Percentiles rank a stretch among this genome's conserved stretches.
Conservation (phyloP, 1,140 invertebrate genomes). For the Ostrea denselamellosa region DNA sequence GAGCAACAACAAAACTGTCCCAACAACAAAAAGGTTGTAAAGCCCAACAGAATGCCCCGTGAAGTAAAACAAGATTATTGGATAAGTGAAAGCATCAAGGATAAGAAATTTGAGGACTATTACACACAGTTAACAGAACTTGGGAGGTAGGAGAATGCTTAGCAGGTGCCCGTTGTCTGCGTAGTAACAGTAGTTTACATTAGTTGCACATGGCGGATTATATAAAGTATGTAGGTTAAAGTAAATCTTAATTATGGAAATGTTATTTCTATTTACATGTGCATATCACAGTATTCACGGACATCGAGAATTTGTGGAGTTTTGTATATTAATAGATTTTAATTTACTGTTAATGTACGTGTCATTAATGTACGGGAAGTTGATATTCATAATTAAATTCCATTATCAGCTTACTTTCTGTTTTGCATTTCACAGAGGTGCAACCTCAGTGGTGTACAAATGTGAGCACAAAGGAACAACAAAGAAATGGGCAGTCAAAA, state of each 20-base stretch:
- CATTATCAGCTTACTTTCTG: not conserved
- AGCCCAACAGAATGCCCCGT: constrained; percentile 38
- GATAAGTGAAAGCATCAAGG: constrained; percentile 72
- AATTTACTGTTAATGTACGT: no score
- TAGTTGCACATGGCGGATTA: constrained; percentile 29
- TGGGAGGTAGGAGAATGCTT: constrained; percentile 61
- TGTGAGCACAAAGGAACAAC: constrained; percentile 66
- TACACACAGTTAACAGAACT: constrained; percentile 70
- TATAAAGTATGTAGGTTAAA: no score
- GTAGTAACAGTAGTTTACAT: constrained; percentile 56
- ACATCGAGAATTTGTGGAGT: no score
- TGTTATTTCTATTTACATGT: no score
- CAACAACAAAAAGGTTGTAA: not conserved
- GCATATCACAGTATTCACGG: no score
- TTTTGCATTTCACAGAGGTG: constrained; percentile 66
- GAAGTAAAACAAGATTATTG: constrained; percentile 63
- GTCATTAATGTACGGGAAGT: no score
- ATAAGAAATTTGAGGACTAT: constrained; percentile 67
- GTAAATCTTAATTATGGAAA: no score
- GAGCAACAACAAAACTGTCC: constrained; percentile 30
- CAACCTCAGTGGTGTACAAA: constrained; percentile 71
- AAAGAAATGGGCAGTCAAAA: constrained; percentile 73
- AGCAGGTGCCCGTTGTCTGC: constrained; percentile 40
- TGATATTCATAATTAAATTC: no score
- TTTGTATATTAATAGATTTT: no score